phyloP scores from a whole-genome alignment of 2,888 invertebrate species.

The Drosophila anomelani region DNA sequence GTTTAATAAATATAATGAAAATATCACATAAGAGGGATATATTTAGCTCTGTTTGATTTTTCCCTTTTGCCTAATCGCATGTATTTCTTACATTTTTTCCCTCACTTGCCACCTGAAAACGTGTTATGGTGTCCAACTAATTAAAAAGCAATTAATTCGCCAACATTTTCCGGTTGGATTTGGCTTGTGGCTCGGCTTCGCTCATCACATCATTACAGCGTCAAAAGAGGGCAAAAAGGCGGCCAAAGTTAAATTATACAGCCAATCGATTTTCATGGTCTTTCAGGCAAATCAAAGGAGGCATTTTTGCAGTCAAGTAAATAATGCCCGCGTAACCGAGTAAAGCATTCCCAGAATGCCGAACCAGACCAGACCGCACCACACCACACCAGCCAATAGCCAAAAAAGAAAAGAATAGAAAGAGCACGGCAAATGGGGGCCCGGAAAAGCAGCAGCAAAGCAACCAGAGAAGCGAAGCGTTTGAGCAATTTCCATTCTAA shows the following conservation, averaged over 20 bases:
- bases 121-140: constrained; percentile 46
- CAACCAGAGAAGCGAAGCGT: constrained; percentile 37
- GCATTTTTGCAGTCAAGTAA: constrained; percentile 49
- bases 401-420: background rate
- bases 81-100: background rate
- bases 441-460: constrained; percentile 14
- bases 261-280: constrained; percentile 70
- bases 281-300: constrained; percentile 57
- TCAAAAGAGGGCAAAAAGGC: constrained; percentile 1
- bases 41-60: background rate
- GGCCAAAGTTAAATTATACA: constrained; percentile 59
- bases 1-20: background rate
- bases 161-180: constrained; percentile 36
- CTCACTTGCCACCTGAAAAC: constrained; percentile 10
- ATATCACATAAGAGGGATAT: no score
- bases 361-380: constrained; percentile 36
- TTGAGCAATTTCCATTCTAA: constrained; percentile 52
- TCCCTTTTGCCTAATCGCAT: background rate
- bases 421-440: constrained; percentile 10
- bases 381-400: constrained; percentile 23
- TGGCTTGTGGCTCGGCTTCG: background rate
- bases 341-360: constrained; percentile 59
- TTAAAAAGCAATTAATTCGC: constrained; percentile 67
- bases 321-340: constrained; percentile 42
- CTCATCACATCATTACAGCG: constrained; percentile 18